Percentiles rank a stretch among this genome's conserved stretches.
These are phyloP conservation scores for Pardosa pseudoannulata DNA, from an alignment of 2,888 invertebrate genomes.

Conservation along the genomic window DNA sequence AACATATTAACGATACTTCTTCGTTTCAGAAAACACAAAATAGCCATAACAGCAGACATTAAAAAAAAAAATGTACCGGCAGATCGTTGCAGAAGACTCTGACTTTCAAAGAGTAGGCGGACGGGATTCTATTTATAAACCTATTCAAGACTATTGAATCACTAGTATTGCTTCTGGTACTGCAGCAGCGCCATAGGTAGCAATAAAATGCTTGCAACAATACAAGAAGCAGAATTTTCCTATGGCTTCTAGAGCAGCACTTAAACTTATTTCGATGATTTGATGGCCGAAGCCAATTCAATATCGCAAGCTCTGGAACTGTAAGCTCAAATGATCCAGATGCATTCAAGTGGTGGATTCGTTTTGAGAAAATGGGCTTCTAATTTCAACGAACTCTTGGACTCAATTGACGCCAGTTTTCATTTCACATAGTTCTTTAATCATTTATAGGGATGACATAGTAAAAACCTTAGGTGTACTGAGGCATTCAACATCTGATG, in stretches of 20 bases:
- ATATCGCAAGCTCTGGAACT: conserved; percentile 58
- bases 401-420: not conserved
- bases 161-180: conserved; percentile 76
- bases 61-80: too few relatives aligned
- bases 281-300: conserved; percentile 74
- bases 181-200: conserved; percentile 74
- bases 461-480: conserved; percentile 39
- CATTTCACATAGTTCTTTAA: too few relatives aligned
- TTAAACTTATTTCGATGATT: conserved; percentile 75
- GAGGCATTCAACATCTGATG: not conserved
- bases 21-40: too few relatives aligned
- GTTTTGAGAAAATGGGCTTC: conserved; percentile 17
- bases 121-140: too few relatives aligned
- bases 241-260: conserved; percentile 63
- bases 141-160: too few relatives aligned
- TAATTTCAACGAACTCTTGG: not conserved
- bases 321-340: not conserved
- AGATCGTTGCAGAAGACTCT: too few relatives aligned
- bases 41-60: too few relatives aligned
- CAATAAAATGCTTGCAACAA: conserved; percentile 74
- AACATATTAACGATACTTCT: not conserved
- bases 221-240: conserved; percentile 74
- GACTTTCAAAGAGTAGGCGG: too few relatives aligned
- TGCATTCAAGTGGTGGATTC: not conserved
- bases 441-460: too few relatives aligned